Evolutionary conservation across 2,888 invertebrate species (phyloP), one percentile per base, ranked within the genome.

Genomic region (Sceliomorpha sp.): DNA sequence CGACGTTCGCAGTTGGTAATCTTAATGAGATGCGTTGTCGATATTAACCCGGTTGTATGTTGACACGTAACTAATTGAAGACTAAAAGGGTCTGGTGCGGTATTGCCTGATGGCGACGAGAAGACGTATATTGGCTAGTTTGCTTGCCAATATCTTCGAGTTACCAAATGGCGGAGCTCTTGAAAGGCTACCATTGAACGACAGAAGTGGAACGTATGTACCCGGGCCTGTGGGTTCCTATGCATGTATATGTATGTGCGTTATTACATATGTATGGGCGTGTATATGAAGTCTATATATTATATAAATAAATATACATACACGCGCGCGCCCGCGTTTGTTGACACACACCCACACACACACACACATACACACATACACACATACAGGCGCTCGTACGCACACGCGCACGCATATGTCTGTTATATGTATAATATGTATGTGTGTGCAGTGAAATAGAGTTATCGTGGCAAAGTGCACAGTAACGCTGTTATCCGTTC

Each of bases 381-480:
- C 12, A 26, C 32, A 44, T n/a, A n/a, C n/a, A n/a, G n/a, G n/a
- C n/a, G n/a, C n/a, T n/a, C n/a, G n/a, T n/a, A n/a, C n/a, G n/a
- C n/a, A n/a, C n/a, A n/a, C n/a, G n/a, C n/a, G n/a, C n/a, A n/a
- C n/a, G n/a, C n/a, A n/a, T n/a, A 40, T 50, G 40, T 32, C 31
- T 44, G 10, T 26, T 32, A 5, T 47, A 14, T 63, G 34, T 47
- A 50, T 42, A 27, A 12, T 44, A 42, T 51, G 40, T 59, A 55
- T 63, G 42, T 55, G 63, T 56, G 26, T 17, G 36, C 31, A 32
- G 34, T 74, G 76, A 78, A 85, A 86, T 80, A 74, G 82, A 85
- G 85, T 86, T 85, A 86, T 82, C 83, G 80, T 75, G 80, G 84
- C 80, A 85, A 88, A 88, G 87, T 88, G 86, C 86, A 85, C 80